phyloP scores from a whole-genome alignment of 2,888 invertebrate species.

The Drosophila melanosoma region DNA sequence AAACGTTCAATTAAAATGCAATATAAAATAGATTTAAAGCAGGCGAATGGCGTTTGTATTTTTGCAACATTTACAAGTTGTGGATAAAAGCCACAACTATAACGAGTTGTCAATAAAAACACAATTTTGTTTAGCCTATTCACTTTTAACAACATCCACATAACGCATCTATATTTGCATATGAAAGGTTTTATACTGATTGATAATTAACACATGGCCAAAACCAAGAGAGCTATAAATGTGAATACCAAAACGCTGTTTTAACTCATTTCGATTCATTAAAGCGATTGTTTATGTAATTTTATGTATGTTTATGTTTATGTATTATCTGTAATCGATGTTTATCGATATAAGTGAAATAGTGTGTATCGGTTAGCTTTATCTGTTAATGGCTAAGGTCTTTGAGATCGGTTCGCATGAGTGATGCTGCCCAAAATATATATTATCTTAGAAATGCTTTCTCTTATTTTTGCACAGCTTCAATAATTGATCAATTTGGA shows the following conservation, averaged over 20 bases:
- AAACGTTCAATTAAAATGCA: constrained; percentile 56
- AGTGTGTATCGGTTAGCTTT: background rate
- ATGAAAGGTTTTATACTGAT: background rate
- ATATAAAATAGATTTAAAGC: constrained; percentile 52
- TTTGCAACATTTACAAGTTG: constrained; percentile 36
- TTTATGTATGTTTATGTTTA: background rate
- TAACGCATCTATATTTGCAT: background rate
- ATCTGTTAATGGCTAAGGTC: background rate
- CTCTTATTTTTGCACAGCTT: background rate
- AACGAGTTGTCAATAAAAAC: constrained; percentile 26
- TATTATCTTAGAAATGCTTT: background rate
- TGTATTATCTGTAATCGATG: background rate
- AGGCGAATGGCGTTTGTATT: constrained; percentile 21
- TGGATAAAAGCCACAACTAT: constrained; percentile 7
- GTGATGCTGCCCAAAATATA: background rate
- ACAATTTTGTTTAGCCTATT: constrained; percentile 28
- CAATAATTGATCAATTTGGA: background rate
- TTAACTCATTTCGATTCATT: background rate
- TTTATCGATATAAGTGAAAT: background rate
- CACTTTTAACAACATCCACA: constrained; percentile 2
- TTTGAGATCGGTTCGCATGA: background rate
- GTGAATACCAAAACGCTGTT: background rate
- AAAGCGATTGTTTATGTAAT: background rate
- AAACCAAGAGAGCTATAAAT: background rate
- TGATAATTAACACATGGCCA: background rate